phyloP scores from a whole-genome alignment of 2,888 invertebrate species.

The Stenichneumon culpator region DNA sequence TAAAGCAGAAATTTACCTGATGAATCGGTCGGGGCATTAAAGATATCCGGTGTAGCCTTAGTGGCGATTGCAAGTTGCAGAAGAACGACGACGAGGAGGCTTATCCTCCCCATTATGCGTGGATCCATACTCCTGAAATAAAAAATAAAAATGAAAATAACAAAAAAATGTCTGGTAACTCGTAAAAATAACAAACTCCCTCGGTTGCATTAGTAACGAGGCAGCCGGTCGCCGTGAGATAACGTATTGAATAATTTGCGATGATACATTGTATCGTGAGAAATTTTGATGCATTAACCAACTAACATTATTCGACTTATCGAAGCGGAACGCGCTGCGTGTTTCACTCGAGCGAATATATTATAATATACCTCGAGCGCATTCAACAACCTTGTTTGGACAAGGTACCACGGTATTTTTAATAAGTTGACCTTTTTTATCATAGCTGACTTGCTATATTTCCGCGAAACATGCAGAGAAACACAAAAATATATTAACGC shows the following conservation, averaged over 20 bases:
- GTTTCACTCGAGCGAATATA: conserved; percentile 43
- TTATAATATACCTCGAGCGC: not conserved
- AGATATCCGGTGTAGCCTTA: conserved; percentile 2
- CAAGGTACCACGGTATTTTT: not conserved
- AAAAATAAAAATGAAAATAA: not conserved
- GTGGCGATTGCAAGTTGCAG: conserved; percentile 30
- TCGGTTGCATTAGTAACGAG: not conserved
- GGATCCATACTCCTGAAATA: conserved; percentile 57
- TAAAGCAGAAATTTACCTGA: conserved; percentile 24
- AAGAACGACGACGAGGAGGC: conserved; percentile 37
- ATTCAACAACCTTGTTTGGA: not conserved
- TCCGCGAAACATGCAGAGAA: not conserved
- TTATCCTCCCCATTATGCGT: conserved; percentile 31
- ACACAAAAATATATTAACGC: not conserved
- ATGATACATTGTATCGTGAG: conserved; percentile 6
- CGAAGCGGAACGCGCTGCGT: conserved; percentile 35
- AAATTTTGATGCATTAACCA: conserved; percentile 31
- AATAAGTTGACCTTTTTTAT: not conserved
- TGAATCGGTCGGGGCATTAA: not conserved
- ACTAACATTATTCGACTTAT: conserved; percentile 44
- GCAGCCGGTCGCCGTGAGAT: not conserved
- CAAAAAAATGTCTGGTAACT: not conserved
- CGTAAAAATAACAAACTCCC: not conserved
- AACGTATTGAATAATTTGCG: conserved; percentile 11
- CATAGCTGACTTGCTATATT: not conserved